Evolutionary conservation across 2,113 vertebrate genomes (phyloP).

Genomic region (Tachysurus fulvidraco): DNA sequence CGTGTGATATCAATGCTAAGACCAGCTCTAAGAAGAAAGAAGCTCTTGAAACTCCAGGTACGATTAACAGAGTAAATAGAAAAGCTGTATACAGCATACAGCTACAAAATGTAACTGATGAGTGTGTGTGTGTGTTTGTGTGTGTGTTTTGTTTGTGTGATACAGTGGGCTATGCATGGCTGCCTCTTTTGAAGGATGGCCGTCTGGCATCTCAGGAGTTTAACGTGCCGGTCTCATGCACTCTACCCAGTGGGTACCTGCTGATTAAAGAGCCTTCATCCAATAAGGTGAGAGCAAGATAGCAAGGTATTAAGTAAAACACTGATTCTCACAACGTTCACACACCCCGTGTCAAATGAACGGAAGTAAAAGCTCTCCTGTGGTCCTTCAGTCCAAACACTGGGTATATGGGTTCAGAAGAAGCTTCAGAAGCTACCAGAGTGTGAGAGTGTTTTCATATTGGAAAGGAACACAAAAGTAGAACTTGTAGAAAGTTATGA

Average conservation of each 20-base stretch:
- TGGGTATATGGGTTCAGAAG: not conserved
- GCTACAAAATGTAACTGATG: not conserved
- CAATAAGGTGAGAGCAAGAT: constrained; percentile 78
- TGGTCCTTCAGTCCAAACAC: not conserved
- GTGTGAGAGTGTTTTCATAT: not conserved
- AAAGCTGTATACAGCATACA: not conserved
- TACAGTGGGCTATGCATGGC: constrained; percentile 93
- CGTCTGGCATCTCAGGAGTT: constrained; percentile 89
- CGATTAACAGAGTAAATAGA: not conserved
- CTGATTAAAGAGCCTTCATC: constrained; percentile 82
- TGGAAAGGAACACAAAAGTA: not conserved
- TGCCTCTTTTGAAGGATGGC: constrained; percentile 86
- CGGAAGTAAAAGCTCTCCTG: not conserved
- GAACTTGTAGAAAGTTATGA: not conserved
- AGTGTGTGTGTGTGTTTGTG: constrained; percentile 22
- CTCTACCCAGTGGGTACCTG: constrained; percentile 85
- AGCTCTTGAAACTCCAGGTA: constrained; percentile 91
- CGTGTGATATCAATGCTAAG: constrained; percentile 98
- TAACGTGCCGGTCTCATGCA: constrained; percentile 84
- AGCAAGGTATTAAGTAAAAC: not conserved
- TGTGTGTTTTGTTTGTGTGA: constrained; percentile 6
- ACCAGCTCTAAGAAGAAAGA: constrained; percentile 96
- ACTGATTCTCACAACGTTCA: not conserved
- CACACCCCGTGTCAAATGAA: not conserved
- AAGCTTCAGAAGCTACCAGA: not conserved